Base-by-base conservation (phyloP, 2,797 vertebrate genomes). In the Gymnocypris eckloni region DNA sequence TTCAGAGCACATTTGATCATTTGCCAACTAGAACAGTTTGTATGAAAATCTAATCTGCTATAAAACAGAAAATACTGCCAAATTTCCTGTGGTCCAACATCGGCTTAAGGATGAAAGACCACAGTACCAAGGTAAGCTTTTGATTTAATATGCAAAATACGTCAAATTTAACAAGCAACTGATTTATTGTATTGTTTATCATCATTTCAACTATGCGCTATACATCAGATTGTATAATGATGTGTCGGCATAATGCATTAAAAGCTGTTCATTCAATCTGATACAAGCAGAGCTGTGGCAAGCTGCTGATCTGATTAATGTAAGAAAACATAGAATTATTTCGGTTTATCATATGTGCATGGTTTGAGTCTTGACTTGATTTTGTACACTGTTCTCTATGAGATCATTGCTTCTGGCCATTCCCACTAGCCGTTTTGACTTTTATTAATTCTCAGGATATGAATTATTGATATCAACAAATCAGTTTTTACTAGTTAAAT, bases 31-130 rank as follows among this genome's bases (percentile, higher is more conserved):
- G 25, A 80, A 33, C 28, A 13, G 13, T 79, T 79, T 79, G 22
- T 79, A 22, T 50, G 75, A 37, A 76, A 77, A 77, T 39, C 76
- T 66, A 79, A 28, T 28, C 10, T 61, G 28, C 73, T 54, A 37
- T 54, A 37, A 75, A 76, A 64, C 8, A 79, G n/a, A 79, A 64
- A 45, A 64, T 79, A 18, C 39, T 64, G 39, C 4, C 56, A 79
- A 79, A 79, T 43, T n/a, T 15, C 33, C 33, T 15, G 20, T 41
- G 11, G 52, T 43, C 22, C 39, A 79, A 64, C 15, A 20, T 45
- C 22, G 1, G n/a, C 13, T 61, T 28, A 45, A 79, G n/a, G 15
- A 79, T 64, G n/a, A 8, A 28, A 59, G 15, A 64, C 7, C 13
- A 43, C 7, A 13, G 37, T 43, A 59, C 20, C 28, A 56, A 41